These are phyloP conservation scores for Drymodes brunneopygia DNA, from an alignment of 2,113 vertebrate species.

Conservation along the genomic window DNA sequence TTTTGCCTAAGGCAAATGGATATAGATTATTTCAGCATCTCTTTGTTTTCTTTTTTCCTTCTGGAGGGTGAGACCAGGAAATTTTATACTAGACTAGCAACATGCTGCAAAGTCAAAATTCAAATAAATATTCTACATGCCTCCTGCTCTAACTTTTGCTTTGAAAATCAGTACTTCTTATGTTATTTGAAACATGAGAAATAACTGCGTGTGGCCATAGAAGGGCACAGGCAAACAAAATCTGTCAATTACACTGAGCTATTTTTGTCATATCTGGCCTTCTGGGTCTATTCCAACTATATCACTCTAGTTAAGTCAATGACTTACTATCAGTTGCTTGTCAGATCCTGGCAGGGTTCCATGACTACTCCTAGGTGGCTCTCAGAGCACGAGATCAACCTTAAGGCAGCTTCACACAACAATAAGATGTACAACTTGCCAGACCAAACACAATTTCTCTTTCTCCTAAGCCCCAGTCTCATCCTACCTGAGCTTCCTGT, in stretches of 20 bases:
- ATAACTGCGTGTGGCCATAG: not conserved
- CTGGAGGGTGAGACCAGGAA: not conserved
- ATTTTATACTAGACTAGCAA: not conserved
- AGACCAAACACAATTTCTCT: not conserved
- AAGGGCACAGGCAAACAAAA: not conserved
- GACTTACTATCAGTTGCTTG: not conserved
- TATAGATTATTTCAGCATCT: not conserved
- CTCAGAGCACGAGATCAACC: accelerated
- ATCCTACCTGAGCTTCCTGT: not conserved
- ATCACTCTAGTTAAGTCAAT: not conserved
- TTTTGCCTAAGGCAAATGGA: not conserved
- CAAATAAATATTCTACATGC: not conserved
- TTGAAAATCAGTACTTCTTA: not conserved
- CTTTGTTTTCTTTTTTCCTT: not conserved
- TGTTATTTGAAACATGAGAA: not conserved
- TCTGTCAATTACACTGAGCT: not conserved
- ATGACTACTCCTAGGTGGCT: not conserved
- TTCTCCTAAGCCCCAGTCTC: not conserved
- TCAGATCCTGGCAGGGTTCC: not conserved
- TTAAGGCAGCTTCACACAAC: not conserved
- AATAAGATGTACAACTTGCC: not conserved
- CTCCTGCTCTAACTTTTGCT: not conserved
- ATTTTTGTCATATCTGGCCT: not conserved
- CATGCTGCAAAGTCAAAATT: not conserved
- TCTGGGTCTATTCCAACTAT: not conserved